Conservation (phyloP, 2,113 vertebrate species). For the cattle (Bos taurus) region ARS-UCD2.0 NC_037337.1:60183501-60184000, state of each 20-base stretch:
- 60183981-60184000: background rate
- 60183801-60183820: background rate
- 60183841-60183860: background rate
- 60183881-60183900: background rate
- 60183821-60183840: background rate
- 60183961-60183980: background rate
- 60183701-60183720: background rate
- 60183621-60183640: background rate
- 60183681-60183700: background rate
- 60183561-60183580: background rate
- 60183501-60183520: background rate
- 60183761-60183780: background rate
- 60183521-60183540: background rate
- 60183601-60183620: background rate
- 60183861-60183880: background rate
- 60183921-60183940: background rate
- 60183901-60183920: background rate
- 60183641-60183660: background rate
- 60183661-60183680: background rate
- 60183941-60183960: background rate
- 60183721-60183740: background rate
- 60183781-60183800: background rate
- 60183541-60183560: constrained; percentile 1
- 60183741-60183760: background rate
- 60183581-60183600: background rate